phyloP scores from a whole-genome alignment of 1,140 invertebrate species.

The Vanessa tameamea region DNA sequence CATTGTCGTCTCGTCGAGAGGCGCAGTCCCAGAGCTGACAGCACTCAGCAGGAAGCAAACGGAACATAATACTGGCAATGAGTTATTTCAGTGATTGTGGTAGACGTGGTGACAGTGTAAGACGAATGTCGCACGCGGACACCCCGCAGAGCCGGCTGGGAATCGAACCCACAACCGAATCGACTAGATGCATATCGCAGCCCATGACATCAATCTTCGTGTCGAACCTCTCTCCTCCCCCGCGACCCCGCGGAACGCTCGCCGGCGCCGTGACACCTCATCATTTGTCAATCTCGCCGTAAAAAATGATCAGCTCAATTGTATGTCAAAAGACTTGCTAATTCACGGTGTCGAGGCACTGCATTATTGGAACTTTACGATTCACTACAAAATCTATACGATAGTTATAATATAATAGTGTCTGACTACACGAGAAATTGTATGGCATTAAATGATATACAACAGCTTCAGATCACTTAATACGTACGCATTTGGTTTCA shows the following conservation, averaged over 20 bases:
- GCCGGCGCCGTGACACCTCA: constrained; percentile 41
- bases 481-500: too few species aligned
- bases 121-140: constrained; percentile 45
- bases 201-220: constrained; percentile 60
- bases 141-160: constrained; percentile 51
- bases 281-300: constrained; percentile 58
- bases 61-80: constrained; percentile 9
- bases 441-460: too few species aligned
- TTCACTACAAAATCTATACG: background rate
- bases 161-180: constrained; percentile 38
- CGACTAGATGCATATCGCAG: constrained; percentile 56
- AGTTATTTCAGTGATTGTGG: constrained; percentile 25
- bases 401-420: too few species aligned
- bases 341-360: constrained; percentile 15
- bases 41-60: constrained; percentile 23
- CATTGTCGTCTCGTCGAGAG: background rate
- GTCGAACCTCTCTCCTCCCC: constrained; percentile 29
- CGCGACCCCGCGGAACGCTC: background rate
- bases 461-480: too few species aligned
- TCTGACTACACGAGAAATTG: too few species aligned
- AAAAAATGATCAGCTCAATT: constrained; percentile 51
- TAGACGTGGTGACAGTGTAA: constrained; percentile 53
- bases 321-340: constrained; percentile 31
- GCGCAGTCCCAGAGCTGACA: background rate
- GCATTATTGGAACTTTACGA: background rate